These are phyloP conservation scores for Danio jaintianensis DNA, from an alignment of 2,797 vertebrate species.

Conservation along the genomic window DNA sequence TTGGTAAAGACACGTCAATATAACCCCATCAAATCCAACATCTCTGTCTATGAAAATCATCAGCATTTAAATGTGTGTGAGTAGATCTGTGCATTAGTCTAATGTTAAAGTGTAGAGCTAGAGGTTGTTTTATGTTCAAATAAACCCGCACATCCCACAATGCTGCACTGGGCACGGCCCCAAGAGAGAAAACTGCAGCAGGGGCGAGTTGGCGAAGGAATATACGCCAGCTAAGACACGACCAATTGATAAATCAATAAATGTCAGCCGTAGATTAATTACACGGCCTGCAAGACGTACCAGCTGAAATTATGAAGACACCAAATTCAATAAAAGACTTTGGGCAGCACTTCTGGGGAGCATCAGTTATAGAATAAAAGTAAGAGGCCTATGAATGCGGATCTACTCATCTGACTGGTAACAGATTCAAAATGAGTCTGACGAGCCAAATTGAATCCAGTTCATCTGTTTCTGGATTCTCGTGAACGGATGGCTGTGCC, in stretches of 20 bases:
- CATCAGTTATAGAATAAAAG: slow-evolving; percentile 45
- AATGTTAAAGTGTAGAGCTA: slow-evolving; percentile 45
- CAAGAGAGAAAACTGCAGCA: slow-evolving; percentile 54
- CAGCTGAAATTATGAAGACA: slow-evolving; percentile 63
- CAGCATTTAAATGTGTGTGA: slow-evolving; percentile 21
- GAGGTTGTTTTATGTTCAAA: slow-evolving; percentile 49
- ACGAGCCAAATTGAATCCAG: neutral
- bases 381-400: slow-evolving; percentile 13
- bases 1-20: slow-evolving; percentile 70
- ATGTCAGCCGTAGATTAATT: slow-evolving; percentile 74
- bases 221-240: slow-evolving; percentile 54
- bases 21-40: slow-evolving; percentile 48
- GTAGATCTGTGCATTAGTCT: slow-evolving; percentile 40
- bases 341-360: slow-evolving; percentile 26
- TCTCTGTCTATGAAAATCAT: neutral
- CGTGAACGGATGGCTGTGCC: neutral
- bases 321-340: slow-evolving; percentile 46
- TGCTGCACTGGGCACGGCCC: slow-evolving; percentile 25
- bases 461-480: slow-evolving; percentile 3
- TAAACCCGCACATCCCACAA: slow-evolving; percentile 57
- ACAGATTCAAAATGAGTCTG: slow-evolving; percentile 10
- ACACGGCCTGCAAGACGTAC: slow-evolving; percentile 61
- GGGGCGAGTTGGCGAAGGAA: slow-evolving; percentile 58
- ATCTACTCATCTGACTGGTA: slow-evolving; percentile 27
- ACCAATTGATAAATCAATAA: slow-evolving; percentile 79